A percentile compares a stretch with the other conserved stretches of the same genome.
Conservation (phyloP, 1,140 invertebrate species). For the Neomicropteryx cornuta region DNA sequence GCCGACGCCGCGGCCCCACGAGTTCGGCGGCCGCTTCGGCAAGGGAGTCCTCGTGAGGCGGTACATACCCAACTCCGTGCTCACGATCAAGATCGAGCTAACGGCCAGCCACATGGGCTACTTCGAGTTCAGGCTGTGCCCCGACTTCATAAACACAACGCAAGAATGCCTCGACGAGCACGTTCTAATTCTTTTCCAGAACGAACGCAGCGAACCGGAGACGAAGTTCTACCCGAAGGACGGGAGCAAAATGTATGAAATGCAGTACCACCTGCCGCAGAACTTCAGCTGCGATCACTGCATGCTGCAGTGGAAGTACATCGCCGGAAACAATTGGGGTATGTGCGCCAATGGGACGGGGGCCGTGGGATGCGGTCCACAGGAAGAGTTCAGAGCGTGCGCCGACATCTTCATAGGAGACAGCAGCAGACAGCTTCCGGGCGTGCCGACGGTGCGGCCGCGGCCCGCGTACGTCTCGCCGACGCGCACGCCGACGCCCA, state of each 20-base stretch:
- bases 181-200: constrained; percentile 43
- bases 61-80: constrained; percentile 53
- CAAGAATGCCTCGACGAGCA: constrained; percentile 70
- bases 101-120: constrained; percentile 74
- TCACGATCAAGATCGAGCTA: constrained; percentile 63
- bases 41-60: constrained; percentile 67
- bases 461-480: constrained; percentile 27
- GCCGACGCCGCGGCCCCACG: constrained; percentile 61
- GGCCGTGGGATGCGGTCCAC: constrained; percentile 69
- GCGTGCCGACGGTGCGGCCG: constrained; percentile 25
- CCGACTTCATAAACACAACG: constrained; percentile 45
- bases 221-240: constrained; percentile 62
- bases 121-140: constrained; percentile 80
- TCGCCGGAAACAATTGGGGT: constrained; percentile 73
- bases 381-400: constrained; percentile 80
- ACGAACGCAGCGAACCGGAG: constrained; percentile 23
- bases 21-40: constrained; percentile 74
- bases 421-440: constrained; percentile 22
- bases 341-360: constrained; percentile 58
- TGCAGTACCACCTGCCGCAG: constrained; percentile 55
- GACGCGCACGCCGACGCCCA: constrained; percentile 20
- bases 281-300: constrained; percentile 63
- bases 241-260: constrained; percentile 68
- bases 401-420: constrained; percentile 67
- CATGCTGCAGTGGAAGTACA: constrained; percentile 71